Percentiles rank a stretch among this genome's conserved stretches.
phyloP scores from a whole-genome alignment of 2,797 vertebrate genomes.

The Dendrocincla fuliginosa region DNA sequence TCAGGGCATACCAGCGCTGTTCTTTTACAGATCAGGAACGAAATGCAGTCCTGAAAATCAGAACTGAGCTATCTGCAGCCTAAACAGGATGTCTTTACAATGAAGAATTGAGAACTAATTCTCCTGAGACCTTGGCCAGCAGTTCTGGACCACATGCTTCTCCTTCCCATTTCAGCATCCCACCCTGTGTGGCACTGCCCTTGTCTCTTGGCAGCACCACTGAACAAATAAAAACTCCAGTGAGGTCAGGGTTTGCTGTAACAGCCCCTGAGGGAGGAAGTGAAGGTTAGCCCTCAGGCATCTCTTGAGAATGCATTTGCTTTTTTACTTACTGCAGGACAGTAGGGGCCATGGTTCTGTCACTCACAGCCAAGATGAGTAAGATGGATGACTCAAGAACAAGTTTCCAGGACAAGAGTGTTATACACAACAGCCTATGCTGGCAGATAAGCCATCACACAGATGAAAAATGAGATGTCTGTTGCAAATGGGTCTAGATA shows the following conservation, averaged over 20 bases:
- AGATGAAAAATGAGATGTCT: not conserved
- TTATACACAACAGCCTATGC: not conserved
- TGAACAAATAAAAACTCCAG: conserved; percentile 11
- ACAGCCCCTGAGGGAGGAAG: not conserved
- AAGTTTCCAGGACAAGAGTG: not conserved
- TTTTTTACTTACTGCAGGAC: not conserved
- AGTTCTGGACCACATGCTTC: not conserved
- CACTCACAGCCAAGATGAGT: not conserved
- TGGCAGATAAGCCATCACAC: not conserved
- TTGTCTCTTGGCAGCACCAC: not conserved
- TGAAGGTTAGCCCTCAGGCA: not conserved
- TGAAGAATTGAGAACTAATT: not conserved
- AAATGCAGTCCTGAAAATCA: not conserved
- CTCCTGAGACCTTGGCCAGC: not conserved
- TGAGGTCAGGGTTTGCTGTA: not conserved
- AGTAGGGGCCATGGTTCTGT: not conserved
- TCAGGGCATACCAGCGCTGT: not conserved
- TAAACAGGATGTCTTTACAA: conserved; percentile 1
- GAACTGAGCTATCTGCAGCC: not conserved
- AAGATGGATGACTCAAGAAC: not conserved
- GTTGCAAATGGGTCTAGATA: not conserved
- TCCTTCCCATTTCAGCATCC: not conserved
- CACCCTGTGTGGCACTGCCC: not conserved
- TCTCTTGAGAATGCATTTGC: not conserved
- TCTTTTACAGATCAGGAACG: not conserved